These are phyloP conservation scores for Lagopus muta DNA, from an alignment of 2,113 vertebrate species.

Conservation along the genomic window DNA sequence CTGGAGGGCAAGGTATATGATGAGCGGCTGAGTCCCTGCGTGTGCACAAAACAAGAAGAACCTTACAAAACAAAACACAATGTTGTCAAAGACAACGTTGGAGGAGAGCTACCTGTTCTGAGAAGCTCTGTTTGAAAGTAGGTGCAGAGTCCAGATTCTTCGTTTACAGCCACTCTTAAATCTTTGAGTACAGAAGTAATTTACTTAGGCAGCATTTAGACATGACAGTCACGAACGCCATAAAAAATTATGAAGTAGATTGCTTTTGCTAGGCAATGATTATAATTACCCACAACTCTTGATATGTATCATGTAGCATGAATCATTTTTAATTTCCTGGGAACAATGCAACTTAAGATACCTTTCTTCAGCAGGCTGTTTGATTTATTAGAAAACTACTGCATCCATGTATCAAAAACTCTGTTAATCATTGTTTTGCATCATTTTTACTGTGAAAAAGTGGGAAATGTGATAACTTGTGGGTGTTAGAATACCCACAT, in stretches of 20 bases:
- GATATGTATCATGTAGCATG: neutral
- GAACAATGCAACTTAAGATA: slow-evolving; percentile 12
- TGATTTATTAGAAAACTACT: slow-evolving; percentile 30
- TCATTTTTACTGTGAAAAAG: neutral
- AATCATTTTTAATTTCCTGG: slow-evolving; percentile 57
- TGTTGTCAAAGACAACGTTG: neutral
- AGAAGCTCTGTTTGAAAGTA: neutral
- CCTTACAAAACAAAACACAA: neutral
- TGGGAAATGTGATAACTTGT: neutral
- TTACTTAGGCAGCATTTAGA: slow-evolving; percentile 4
- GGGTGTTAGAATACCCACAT: neutral
- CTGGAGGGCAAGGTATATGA: neutral
- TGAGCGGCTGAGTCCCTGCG: neutral
- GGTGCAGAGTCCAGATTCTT: neutral
- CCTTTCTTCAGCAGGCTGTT: neutral
- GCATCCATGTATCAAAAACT: neutral
- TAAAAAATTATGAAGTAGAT: neutral
- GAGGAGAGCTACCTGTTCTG: neutral
- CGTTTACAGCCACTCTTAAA: neutral
- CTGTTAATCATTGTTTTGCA: neutral
- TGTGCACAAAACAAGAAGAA: neutral
- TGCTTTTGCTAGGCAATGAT: slow-evolving; percentile 23
- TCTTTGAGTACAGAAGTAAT: neutral
- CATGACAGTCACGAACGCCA: neutral
- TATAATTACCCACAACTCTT: slow-evolving; percentile 22